phyloP scores from a whole-genome alignment of 2,888 invertebrate species.

The Hofmannophila pseudospretella region DNA sequence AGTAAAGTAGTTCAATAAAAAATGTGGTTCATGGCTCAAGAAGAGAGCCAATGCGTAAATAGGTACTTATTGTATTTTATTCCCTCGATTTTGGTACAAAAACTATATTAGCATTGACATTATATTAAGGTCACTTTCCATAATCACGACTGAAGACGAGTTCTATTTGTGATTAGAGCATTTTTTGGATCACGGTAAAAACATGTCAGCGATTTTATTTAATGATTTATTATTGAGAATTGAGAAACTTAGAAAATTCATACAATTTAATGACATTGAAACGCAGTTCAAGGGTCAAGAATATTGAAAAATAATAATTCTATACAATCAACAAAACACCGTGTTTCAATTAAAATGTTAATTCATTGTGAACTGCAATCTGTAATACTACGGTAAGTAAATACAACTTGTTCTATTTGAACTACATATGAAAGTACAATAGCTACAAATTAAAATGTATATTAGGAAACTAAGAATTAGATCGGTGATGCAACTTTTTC shows the following conservation, averaged over 20 bases:
- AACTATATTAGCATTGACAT: slow-evolving; percentile 38
- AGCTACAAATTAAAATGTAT: slow-evolving; percentile 4
- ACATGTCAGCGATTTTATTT: too few species aligned
- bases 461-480: slow-evolving; percentile 1
- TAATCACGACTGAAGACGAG: slow-evolving; percentile 18
- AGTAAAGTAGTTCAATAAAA: slow-evolving; percentile 6
- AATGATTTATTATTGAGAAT: too few species aligned
- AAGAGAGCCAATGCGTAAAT: slow-evolving; percentile 29
- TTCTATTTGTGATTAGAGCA: too few species aligned
- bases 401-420: slow-evolving; percentile 5
- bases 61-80: slow-evolving; percentile 1
- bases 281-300: too few species aligned
- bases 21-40: slow-evolving; percentile 46
- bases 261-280: too few species aligned
- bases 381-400: too few species aligned
- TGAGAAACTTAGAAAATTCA: too few species aligned
- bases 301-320: too few species aligned
- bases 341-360: too few species aligned
- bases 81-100: slow-evolving; percentile 26
- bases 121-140: slow-evolving; percentile 31
- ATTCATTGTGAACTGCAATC: too few species aligned
- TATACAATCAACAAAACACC: too few species aligned
- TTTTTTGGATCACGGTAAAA: too few species aligned
- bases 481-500: not conserved
- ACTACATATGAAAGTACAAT: slow-evolving; percentile 3